A percentile compares a stretch with the other conserved stretches of the same genome.
Evolutionary conservation across 2,113 vertebrate genomes (phyloP).

Genomic region (Phalacrocorax pelagicus): DNA sequence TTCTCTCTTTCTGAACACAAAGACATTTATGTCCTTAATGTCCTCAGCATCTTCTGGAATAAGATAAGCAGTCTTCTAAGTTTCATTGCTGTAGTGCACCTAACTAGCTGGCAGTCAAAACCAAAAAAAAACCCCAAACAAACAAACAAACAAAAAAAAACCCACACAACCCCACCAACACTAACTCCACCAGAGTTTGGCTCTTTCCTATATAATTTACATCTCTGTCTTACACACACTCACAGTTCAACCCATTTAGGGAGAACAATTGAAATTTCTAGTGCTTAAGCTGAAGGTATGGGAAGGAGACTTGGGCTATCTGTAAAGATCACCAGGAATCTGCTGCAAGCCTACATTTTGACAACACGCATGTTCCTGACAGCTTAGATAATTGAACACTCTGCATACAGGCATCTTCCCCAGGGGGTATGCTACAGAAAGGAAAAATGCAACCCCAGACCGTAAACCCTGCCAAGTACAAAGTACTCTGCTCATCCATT

Average conservation of each 20-base stretch:
- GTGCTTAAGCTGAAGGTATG: not conserved
- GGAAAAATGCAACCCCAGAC: conserved; percentile 23
- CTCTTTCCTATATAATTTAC: not conserved
- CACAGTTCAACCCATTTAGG: not conserved
- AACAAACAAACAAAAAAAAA: not conserved
- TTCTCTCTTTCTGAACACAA: not conserved
- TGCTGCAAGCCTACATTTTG: not conserved
- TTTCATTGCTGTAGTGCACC: not conserved
- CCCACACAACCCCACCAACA: not conserved
- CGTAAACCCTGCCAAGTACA: conserved; percentile 12
- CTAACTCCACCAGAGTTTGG: not conserved
- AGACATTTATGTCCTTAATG: not conserved
- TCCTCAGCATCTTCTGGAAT: not conserved
- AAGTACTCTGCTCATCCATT: not conserved
- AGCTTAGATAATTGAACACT: conserved; percentile 24
- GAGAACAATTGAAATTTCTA: not conserved
- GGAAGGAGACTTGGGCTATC: not conserved
- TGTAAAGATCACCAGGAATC: conserved; percentile 1
- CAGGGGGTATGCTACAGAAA: conserved; percentile 8
- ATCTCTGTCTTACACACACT: not conserved
- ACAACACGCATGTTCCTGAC: not conserved
- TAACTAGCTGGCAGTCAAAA: not conserved
- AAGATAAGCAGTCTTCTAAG: not conserved
- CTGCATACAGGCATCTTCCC: conserved; percentile 25
- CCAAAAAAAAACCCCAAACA: not conserved